Base-by-base conservation (phyloP, 1,140 invertebrate species). In the Hypothenemus hampei region DNA sequence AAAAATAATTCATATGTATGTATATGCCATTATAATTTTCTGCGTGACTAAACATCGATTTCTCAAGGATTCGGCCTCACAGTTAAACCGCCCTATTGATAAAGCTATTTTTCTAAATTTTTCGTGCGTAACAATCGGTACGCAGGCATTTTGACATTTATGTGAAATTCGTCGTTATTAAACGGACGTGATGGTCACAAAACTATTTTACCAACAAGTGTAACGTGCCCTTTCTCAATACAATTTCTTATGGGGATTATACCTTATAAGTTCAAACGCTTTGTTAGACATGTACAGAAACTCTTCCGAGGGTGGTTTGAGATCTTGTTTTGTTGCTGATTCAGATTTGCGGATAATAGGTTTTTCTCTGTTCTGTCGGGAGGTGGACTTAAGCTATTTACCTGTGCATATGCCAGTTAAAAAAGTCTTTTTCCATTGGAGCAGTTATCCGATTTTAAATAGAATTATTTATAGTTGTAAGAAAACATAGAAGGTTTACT, bases 51-150 rank as follows among this genome's bases (percentile, higher is more conserved):
- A 43, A 43, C 40, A 37, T n/a, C n/a, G n/a, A n/a, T n/a, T n/a
- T n/a, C n/a, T n/a, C n/a, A n/a, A n/a, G n/a, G n/a, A n/a, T n/a
- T n/a, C n/a, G n/a, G n/a, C n/a, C n/a, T 8, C 26, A 31, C 2
- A 31, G 10, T 13, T 8, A 31, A 13, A 11, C 26, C 26, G 10
- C 26, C 26, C 3, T 13, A 31, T 31, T 31, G 8, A 8, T 31
- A 11, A 4, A 37, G 39, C 29, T 45, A 22, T 46, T 22, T 48
- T 49, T 41, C 36, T 41, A 43, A 44, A 35, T 48, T 57, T 15
- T 48, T 48, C 35, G 54, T 48, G 45, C 54, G 54, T 57, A 49
- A 57, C 46, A 57, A 57, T 57, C 46, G 54, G 23, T 48, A n/a
- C 53, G 15, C 18, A 47, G 43, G 37, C 53, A 48, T 55, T 55